Evolutionary conservation across 2,888 invertebrate genomes (phyloP).

Genomic region (Eupithecia vulgata): DNA sequence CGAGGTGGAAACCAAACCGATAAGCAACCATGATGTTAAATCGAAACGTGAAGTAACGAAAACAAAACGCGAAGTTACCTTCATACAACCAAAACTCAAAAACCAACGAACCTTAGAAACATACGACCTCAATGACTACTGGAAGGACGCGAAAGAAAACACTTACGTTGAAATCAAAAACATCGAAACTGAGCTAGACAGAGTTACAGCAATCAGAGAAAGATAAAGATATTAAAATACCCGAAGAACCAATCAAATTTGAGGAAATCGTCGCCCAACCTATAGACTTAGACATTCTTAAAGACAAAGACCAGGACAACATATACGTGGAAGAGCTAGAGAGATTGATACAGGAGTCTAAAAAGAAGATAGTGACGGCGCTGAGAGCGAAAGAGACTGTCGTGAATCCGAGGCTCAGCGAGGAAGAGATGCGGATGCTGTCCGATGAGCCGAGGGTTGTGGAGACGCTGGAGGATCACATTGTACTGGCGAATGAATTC

Average conservation of each 20-base stretch:
- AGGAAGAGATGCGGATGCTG: conserved; percentile 69
- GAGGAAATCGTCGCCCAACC: conserved; percentile 17
- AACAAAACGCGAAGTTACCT: conserved; percentile 47
- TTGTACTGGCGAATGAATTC: conserved; percentile 72
- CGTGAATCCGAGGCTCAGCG: conserved; percentile 51
- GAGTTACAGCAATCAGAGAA: background rate
- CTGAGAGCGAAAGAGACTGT: conserved; percentile 38
- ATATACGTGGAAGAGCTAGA: conserved; percentile 42
- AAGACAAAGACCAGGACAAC: conserved; percentile 49
- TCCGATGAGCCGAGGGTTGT: conserved; percentile 64
- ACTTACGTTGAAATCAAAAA: conserved; percentile 51
- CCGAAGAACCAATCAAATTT: conserved; percentile 35
- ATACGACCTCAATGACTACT: conserved; percentile 45
- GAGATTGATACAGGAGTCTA: conserved; percentile 49
- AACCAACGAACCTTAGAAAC: conserved; percentile 21
- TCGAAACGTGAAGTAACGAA: conserved; percentile 19
- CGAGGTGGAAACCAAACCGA: background rate
- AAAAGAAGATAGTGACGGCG: conserved; percentile 20
- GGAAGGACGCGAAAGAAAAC: conserved; percentile 37
- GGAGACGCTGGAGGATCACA: conserved; percentile 54
- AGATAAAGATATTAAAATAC: conserved; percentile 27
- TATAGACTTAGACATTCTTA: conserved; percentile 36
- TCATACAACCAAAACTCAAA: conserved; percentile 26
- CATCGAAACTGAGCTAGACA: conserved; percentile 20
- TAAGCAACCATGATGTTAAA: background rate